Conservation (phyloP, 1,140 invertebrate genomes). For the Euura lappo region DNA sequence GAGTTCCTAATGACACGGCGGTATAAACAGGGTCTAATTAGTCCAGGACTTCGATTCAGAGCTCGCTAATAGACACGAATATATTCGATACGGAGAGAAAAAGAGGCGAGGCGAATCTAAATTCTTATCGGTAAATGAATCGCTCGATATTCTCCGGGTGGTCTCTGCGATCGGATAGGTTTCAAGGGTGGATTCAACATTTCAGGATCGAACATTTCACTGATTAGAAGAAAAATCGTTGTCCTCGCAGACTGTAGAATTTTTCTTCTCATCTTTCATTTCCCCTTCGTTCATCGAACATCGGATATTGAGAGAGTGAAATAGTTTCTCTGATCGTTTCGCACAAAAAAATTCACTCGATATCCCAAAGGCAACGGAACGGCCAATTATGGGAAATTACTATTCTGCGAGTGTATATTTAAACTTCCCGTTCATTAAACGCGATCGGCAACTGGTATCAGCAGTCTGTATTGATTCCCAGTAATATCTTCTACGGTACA, state of each 20-base stretch:
- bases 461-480: too few relatives aligned
- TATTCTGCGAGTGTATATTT: too few relatives aligned
- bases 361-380: too few relatives aligned
- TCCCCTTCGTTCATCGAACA: not conserved
- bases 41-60: not conserved
- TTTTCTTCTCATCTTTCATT: not conserved
- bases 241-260: not conserved
- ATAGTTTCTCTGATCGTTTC: too few relatives aligned
- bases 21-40: not conserved
- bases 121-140: not conserved
- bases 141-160: not conserved
- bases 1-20: not conserved
- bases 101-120: not conserved
- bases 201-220: too few relatives aligned
- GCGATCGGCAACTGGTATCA: too few relatives aligned
- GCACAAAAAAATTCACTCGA: too few relatives aligned
- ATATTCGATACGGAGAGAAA: not conserved
- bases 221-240: too few relatives aligned
- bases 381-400: too few relatives aligned
- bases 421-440: too few relatives aligned
- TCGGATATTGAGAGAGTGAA: too few relatives aligned
- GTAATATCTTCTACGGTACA: too few relatives aligned
- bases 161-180: not conserved
- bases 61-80: conserved; percentile 3
- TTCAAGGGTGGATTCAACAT: not conserved